Base-by-base conservation (phyloP, 2,797 vertebrate genomes). In the Sebastes steindachneri region DNA sequence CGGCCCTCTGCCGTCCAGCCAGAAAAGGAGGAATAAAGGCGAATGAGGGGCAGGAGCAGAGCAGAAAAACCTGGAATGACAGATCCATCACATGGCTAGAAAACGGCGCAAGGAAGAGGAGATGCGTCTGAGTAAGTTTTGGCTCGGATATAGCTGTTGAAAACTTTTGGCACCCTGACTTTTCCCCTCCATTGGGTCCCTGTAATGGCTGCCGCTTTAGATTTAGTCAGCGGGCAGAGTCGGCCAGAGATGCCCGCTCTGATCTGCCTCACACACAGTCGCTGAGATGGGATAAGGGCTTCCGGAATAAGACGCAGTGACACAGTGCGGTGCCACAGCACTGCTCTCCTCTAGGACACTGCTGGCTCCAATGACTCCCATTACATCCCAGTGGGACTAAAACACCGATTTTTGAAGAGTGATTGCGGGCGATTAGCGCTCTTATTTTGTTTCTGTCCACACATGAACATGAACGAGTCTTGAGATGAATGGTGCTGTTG, bases 141-240 rank as follows among this genome's bases (percentile, higher is more conserved):
- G 74, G 72, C 65, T 89, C 9, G 9, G 74, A 80, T 83, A 70
- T 84, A 91, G 88, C 85, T 59, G 85, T 87, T 88, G 72, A 75
- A 93, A 94, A 94, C 90, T 93, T 95, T 90, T 77, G 83, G 82
- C 86, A 85, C 85, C 83, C 68, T 69, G 83, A 88, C 90, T 91
- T 91, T 92, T 89, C 86, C 84, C 78, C 93, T 92, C 87, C 91
- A 90, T 89, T 91, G 91, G 82, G 63, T 88, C 85, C 78, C 72
- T 77, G 86, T 92, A 94, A 92, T 90, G 83, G 90, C 90, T 94
- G 94, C 90, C 92, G n/a, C 92, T 93, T 92, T 92, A 87, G 88
- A 95, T 96, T 94, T 93, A 91, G 88, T 93, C 87, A 88, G 84
- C 65, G 31, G 68, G 79, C 86, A 29, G 75, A 84, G 89, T 79